Conservation (phyloP, 2,113 vertebrate species). For the Pseudolaguvia tuberculata region DNA sequence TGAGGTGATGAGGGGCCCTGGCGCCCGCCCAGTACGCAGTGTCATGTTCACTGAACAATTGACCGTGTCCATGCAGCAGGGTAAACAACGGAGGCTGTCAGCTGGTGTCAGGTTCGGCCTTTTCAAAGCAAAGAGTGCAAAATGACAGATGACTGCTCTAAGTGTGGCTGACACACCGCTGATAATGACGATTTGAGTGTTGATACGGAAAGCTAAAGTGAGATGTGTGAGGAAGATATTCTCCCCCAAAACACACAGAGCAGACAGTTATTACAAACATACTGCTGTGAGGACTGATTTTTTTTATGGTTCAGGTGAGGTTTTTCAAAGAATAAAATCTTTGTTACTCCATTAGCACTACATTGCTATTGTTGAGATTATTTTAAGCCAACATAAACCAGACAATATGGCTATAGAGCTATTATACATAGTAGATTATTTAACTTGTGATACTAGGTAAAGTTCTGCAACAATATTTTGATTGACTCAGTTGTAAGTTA, state of each 20-base stretch:
- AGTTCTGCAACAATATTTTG: neutral
- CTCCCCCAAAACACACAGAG: constrained; percentile 45
- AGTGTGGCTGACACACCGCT: constrained; percentile 45
- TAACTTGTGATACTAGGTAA: neutral
- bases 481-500: neutral
- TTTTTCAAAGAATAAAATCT: constrained; percentile 25
- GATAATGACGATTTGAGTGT: constrained; percentile 47
- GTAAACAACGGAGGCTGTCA: constrained; percentile 53
- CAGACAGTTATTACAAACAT: constrained; percentile 41
- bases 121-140: constrained; percentile 42
- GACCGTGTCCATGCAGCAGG: constrained; percentile 48
- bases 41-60: constrained; percentile 50
- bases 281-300: constrained; percentile 36
- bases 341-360: neutral
- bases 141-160: constrained; percentile 51
- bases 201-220: constrained; percentile 45
- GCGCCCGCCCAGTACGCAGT: constrained; percentile 42
- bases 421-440: neutral
- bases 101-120: constrained; percentile 48
- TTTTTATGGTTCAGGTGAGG: constrained; percentile 33
- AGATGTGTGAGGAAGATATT: constrained; percentile 38
- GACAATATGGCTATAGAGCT: neutral
- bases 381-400: neutral
- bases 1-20: constrained; percentile 45
- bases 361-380: neutral